Conservation (phyloP, 2,888 invertebrate species). For the Hirtodrosophila alboralis region DNA sequence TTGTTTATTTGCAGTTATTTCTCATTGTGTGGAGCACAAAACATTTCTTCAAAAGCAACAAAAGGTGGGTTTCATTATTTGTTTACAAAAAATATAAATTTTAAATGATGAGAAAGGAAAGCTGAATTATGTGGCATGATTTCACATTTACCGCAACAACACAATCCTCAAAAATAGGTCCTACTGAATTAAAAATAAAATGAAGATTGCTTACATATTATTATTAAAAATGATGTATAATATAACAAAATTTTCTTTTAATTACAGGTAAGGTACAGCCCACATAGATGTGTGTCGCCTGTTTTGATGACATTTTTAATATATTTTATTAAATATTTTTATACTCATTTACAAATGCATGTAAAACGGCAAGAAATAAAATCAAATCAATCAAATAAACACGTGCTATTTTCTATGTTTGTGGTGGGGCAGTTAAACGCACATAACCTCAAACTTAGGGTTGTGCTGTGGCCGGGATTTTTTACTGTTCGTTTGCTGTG, state of each 20-base stretch:
- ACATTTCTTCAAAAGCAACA: too few relatives aligned
- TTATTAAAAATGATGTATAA: too few relatives aligned
- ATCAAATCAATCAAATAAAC: neutral
- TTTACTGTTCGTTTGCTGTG: constrained; percentile 11
- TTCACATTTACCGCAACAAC: constrained; percentile 71
- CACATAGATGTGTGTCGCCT: neutral
- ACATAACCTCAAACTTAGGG: constrained; percentile 30
- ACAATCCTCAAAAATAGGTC: constrained; percentile 65
- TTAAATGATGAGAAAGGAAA: constrained; percentile 34
- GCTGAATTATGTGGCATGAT: constrained; percentile 54
- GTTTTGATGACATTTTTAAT: too few relatives aligned
- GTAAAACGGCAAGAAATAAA: constrained; percentile 6
- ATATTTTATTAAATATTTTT: neutral
- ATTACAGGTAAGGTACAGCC: constrained; percentile 49
- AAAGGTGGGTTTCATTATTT: constrained; percentile 4
- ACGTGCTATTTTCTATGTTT: neutral
- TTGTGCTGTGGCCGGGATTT: neutral
- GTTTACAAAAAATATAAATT: neutral
- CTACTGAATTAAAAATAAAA: constrained; percentile 49
- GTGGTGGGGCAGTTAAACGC: too few relatives aligned
- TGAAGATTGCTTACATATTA: too few relatives aligned
- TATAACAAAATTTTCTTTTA: too few relatives aligned
- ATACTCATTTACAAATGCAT: neutral
- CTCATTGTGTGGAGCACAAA: too few relatives aligned
- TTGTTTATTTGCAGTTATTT: constrained; percentile 14